Base-by-base conservation (phyloP, 2,797 vertebrate genomes). In the Alosa sapidissima region DNA sequence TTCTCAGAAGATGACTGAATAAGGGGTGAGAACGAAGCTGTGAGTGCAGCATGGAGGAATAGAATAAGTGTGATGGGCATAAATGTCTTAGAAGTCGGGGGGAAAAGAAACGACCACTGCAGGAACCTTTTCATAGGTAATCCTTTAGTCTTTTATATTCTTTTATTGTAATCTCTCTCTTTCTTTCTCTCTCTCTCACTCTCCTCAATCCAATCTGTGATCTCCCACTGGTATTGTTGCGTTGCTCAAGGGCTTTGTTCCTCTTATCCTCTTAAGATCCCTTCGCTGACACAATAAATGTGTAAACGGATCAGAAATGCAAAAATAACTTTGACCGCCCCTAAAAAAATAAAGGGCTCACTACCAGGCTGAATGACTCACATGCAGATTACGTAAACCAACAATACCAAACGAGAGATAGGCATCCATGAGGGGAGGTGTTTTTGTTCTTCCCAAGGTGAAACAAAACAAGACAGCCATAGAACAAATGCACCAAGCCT, bases 231-330 rank as follows among this genome's bases (percentile, higher is more conserved):
- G 68, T 19, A 14, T 45, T 45, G 16, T 16, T 78, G 36, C 19
- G 6, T 36, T 78, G 41, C 72, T 78, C 72, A 21, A 47, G 72
- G 72, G 72, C 36, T 78, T 78, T 78, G 41, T 14, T 45, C 72
- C 36, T 78, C 72, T 47, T 21, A 47, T 78, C 72, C 36, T 21
- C 36, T 41, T 21, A 78, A 78, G 72, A 78, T 45, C 41, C 72
- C 72, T 16, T 45, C 72, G 0, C 72, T 78, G 72, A 78, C 72
- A 78, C 36, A 78, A 78, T 19, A 19, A 78, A 78, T 78, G 72
- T 78, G 72, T 78, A 78, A 78, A 78, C 16, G 72, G 72, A 78
- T 78, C 72, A 78, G 1, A 78, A 78, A 78, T 16, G 16, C 72
- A 47, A 78, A 78, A 78, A 78, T 78, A 78, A 78, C 36, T 78